Evolutionary conservation across 2,888 invertebrate species (phyloP), one percentile per base, ranked within the genome.

Genomic region (Plagodis pulveraria): DNA sequence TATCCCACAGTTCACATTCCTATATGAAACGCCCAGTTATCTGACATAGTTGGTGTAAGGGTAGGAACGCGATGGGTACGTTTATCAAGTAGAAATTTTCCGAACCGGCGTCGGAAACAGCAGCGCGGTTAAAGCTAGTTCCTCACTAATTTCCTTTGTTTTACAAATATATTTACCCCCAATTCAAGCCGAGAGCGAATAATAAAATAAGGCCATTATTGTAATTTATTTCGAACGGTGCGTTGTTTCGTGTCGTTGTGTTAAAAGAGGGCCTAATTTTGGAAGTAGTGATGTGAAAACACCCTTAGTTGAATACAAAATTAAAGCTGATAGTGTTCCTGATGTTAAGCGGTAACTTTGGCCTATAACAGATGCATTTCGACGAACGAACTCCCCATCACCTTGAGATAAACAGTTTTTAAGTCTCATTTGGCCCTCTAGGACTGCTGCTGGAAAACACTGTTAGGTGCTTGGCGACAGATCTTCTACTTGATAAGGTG

Each of bases 201-300:
- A 57, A 47, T 47, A 51, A 57, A 57, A 56, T 57, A 38, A 51
- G 36, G 43, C 41, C 45, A 42, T 51, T 57, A 41, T 47, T 57
- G 32, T 57, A 36, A 57, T 57, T 50, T 56, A 57, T 57, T 41
- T 32, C 11, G 32, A 22, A 43, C 46, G 35, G 32, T 35, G 22
- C 51, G 42, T 34, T 8, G 42, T 51, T 51, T 41, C 41, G 41
- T 38, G 35, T 50, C 51, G 42, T 34, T 50, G 49, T 50, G 49
- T 50, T 49, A 56, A 44, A 49, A 43, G 43, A 10, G 10, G 40
- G 5, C 44, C 40, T 50, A 44, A 35, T 56, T 50, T 48, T n/a
- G 2, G 43, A 10, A n/a, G 0, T 54, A 54, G 54, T 12, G 54
- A 54, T 42, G 54, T 44, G 38, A 40, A 38, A 9, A 6, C 38